Percentiles rank a stretch among this genome's conserved stretches.
These are phyloP conservation scores for Mimumesa dahlbomi DNA, from an alignment of 2,888 invertebrate genomes.

Conservation along the genomic window DNA sequence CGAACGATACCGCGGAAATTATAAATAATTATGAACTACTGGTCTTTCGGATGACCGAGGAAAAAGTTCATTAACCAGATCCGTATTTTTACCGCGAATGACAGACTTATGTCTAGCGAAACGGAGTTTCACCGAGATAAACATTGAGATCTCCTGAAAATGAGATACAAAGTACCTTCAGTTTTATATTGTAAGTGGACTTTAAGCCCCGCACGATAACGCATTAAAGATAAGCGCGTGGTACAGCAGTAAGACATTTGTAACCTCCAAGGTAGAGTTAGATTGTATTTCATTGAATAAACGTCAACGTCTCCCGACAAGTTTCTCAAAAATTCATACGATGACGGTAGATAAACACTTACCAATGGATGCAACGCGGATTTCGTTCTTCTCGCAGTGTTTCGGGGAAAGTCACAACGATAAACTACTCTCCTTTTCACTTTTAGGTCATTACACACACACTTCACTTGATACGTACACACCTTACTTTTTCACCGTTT, in stretches of 20 bases:
- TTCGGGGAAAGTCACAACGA: neutral
- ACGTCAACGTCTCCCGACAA: conserved; percentile 35
- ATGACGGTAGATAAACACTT: conserved; percentile 2
- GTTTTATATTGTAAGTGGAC: conserved; percentile 22
- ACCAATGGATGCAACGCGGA: conserved; percentile 9
- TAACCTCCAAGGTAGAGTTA: conserved; percentile 3
- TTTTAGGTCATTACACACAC: conserved; percentile 3
- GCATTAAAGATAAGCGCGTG: conserved; percentile 19
- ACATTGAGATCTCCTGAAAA: neutral
- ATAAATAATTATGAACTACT: no score
- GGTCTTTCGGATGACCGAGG: no score
- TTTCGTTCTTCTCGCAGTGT: neutral
- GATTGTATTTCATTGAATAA: neutral
- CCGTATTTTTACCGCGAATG: neutral
- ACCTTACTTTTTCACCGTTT: neutral
- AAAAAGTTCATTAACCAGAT: neutral
- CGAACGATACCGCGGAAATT: no score
- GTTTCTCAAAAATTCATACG: no score
- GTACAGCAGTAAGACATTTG: conserved; percentile 28
- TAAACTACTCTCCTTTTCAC: conserved; percentile 8
- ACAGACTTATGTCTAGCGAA: neutral
- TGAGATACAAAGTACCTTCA: neutral
- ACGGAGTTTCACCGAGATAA: neutral
- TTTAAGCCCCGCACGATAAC: conserved; percentile 21
- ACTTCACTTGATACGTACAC: neutral